Percentiles rank a stretch among this genome's conserved stretches.
phyloP scores from a whole-genome alignment of 1,140 invertebrate genomes.

The Amyelois transitella region DNA sequence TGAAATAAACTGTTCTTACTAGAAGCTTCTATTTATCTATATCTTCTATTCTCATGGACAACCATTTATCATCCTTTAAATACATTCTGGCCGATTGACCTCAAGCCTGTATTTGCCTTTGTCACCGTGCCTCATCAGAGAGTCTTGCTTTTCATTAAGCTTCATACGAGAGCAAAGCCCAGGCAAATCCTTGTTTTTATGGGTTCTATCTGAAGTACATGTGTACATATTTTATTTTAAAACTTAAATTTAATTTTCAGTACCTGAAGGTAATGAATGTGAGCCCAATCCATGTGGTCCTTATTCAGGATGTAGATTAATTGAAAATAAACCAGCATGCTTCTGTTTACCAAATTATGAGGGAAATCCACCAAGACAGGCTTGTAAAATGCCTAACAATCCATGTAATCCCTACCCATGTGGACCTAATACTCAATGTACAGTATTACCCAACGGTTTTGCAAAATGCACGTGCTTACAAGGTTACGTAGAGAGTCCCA shows the following conservation, averaged over 20 bases:
- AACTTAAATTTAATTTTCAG: conserved; percentile 69
- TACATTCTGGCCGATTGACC: too few species aligned
- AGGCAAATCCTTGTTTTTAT: too few species aligned
- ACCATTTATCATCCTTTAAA: too few species aligned
- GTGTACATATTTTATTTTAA: too few species aligned
- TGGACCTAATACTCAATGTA: conserved; percentile 91
- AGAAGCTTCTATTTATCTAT: too few species aligned
- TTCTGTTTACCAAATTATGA: conserved; percentile 92
- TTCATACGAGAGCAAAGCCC: too few species aligned
- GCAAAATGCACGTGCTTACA: conserved; percentile 90
- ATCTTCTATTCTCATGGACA: too few species aligned
- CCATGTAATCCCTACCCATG: conserved; percentile 90
- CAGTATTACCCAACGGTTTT: conserved; percentile 86
- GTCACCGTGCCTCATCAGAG: too few species aligned
- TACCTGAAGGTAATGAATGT: conserved; percentile 91
- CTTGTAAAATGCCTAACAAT: conserved; percentile 80
- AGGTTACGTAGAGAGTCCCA: conserved; percentile 89
- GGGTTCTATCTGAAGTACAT: too few species aligned
- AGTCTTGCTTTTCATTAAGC: too few species aligned
- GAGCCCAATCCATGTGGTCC: conserved; percentile 88
- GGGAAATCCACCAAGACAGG: conserved; percentile 84
- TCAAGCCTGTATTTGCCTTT: too few species aligned
- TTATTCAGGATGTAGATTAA: conserved; percentile 85
- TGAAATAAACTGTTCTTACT: too few species aligned
- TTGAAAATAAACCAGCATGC: conserved; percentile 82